Evolutionary conservation across 2,888 invertebrate species (phyloP).

Genomic region (Parapristionchus giblindavisi): DNA sequence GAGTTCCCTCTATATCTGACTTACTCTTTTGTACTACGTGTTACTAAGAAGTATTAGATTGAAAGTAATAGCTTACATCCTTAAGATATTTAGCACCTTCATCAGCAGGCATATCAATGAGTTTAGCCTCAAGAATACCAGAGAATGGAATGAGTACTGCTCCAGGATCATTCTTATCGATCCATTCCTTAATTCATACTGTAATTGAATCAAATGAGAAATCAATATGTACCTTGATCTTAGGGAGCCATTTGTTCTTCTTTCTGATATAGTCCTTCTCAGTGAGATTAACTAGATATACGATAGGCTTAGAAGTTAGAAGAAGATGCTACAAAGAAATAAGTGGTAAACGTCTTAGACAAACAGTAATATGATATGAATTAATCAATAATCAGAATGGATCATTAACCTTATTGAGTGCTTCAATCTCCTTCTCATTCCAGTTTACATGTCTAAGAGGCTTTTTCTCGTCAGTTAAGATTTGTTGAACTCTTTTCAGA

Average conservation of each 20-base stretch:
- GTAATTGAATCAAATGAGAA: neutral
- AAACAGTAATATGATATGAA: neutral
- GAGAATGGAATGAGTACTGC: conserved; percentile 90
- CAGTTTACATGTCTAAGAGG: conserved; percentile 84
- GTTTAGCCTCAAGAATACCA: conserved; percentile 86
- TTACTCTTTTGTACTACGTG: no score
- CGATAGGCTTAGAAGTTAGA: conserved; percentile 94
- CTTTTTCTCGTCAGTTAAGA: conserved; percentile 85
- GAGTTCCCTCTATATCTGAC: no score
- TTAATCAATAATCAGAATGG: neutral
- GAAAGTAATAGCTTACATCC: conserved; percentile 73
- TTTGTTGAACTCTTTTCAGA: conserved; percentile 83
- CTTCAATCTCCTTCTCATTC: conserved; percentile 67
- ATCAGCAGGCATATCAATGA: conserved; percentile 83
- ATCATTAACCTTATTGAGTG: conserved; percentile 15
- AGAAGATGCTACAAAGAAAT: conserved; percentile 80
- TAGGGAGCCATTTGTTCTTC: conserved; percentile 77
- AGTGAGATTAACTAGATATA: conserved; percentile 94
- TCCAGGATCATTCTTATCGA: conserved; percentile 94
- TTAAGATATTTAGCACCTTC: conserved; percentile 83
- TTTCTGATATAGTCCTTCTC: conserved; percentile 98
- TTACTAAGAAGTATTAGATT: neutral
- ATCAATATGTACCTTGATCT: conserved; percentile 81
- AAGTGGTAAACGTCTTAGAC: neutral
- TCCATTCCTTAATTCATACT: conserved; percentile 79